These are phyloP conservation scores for Rhinichthys osculus DNA, from an alignment of 2,797 vertebrate species.

Conservation along the genomic window DNA sequence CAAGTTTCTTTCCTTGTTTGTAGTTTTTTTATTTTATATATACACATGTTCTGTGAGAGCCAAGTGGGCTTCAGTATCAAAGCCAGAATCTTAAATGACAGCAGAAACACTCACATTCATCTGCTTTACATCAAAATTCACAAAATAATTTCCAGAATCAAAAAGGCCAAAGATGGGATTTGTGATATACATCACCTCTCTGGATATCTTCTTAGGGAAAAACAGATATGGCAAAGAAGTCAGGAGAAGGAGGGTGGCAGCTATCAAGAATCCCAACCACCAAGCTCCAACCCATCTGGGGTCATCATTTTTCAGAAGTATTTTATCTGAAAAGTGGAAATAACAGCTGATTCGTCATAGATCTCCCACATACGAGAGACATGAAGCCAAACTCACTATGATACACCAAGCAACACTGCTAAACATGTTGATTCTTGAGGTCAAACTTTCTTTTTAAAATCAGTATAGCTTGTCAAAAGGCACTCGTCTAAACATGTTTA, in stretches of 20 bases:
- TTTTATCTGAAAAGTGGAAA: constrained; percentile 73
- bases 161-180: background rate
- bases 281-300: constrained; percentile 95
- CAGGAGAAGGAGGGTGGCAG: constrained; percentile 81
- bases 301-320: constrained; percentile 76
- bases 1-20: constrained; percentile 2
- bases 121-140: background rate
- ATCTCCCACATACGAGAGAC: background rate
- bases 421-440: constrained; percentile 32
- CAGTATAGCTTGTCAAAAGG: constrained; percentile 4
- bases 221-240: constrained; percentile 89
- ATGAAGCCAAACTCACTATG: background rate
- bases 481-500: background rate
- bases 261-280: constrained; percentile 94
- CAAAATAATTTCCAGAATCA: background rate
- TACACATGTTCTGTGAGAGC: background rate
- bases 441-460: background rate
- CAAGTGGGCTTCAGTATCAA: background rate
- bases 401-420: background rate
- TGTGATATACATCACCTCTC: constrained; percentile 85
- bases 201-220: constrained; percentile 87
- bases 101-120: background rate
- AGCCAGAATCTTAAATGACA: background rate
- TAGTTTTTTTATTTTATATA: background rate
- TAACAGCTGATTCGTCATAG: background rate